Conservation (phyloP, 2,888 invertebrate species). For the Noctua janthina region DNA sequence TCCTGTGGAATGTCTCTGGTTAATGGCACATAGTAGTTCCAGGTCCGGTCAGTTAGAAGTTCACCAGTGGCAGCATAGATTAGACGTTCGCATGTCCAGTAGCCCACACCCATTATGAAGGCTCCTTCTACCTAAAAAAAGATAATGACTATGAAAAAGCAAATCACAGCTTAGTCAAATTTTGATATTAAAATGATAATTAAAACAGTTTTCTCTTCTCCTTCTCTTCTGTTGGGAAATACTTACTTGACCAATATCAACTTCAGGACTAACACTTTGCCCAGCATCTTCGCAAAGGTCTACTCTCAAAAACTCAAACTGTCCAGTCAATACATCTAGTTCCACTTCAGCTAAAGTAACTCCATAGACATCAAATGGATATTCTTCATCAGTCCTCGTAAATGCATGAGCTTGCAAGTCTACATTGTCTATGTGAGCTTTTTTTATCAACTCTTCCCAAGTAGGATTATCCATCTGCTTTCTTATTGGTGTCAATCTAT, state of each 20-base stretch:
- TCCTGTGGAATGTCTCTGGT: conserved; percentile 94
- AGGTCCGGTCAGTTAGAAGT: conserved; percentile 93
- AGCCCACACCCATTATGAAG: conserved; percentile 94
- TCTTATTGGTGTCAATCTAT: conserved; percentile 82
- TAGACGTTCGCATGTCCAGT: conserved; percentile 93
- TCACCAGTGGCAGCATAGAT: conserved; percentile 92
- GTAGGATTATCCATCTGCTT: conserved; percentile 84
- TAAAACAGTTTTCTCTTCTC: background rate
- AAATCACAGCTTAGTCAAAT: background rate
- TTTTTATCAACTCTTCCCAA: conserved; percentile 90
- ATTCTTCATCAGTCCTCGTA: conserved; percentile 85
- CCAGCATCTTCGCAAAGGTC: conserved; percentile 93
- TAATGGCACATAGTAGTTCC: conserved; percentile 94
- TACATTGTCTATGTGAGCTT: conserved; percentile 88
- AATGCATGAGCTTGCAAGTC: conserved; percentile 91
- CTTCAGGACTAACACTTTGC: conserved; percentile 92
- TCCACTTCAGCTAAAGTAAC: conserved; percentile 60
- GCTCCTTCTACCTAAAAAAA: conserved; percentile 92
- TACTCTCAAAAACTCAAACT: conserved; percentile 91
- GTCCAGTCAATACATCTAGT: conserved; percentile 93
- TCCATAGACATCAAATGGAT: conserved; percentile 40
- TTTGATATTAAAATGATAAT: background rate
- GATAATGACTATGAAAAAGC: background rate
- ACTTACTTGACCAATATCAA: conserved; percentile 85
- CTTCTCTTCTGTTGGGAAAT: background rate